Percentiles rank a stretch among this genome's conserved stretches.
Conservation (phyloP, 35 echinoderm and acorn worm genomes). For the Acanthaster planci region DNA sequence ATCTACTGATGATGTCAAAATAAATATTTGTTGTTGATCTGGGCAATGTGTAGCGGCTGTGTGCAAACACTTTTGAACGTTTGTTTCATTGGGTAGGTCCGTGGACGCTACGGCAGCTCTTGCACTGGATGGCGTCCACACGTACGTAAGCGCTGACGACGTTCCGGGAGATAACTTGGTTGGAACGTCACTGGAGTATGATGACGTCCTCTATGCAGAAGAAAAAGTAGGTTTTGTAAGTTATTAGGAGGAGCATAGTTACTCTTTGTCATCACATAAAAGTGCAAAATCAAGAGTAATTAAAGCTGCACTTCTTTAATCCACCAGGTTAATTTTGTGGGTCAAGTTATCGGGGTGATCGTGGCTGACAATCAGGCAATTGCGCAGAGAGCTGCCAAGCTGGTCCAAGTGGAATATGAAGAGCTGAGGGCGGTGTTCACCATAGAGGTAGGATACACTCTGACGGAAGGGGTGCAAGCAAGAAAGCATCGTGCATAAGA, state of each 20-base stretch:
- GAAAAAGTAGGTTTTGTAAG: conserved; percentile 47
- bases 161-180: conserved; percentile 72
- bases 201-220: conserved; percentile 79
- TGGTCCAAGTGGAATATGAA: conserved; percentile 88
- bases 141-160: conserved; percentile 56
- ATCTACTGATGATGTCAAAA: conserved; percentile 26
- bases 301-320: not conserved
- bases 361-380: conserved; percentile 65
- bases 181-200: conserved; percentile 20
- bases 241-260: not conserved
- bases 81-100: conserved; percentile 39
- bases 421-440: conserved; percentile 66
- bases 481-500: no score
- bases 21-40: not conserved
- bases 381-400: conserved; percentile 78
- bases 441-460: conserved; percentile 59
- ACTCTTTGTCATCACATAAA: not conserved
- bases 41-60: conserved; percentile 34
- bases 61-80: not conserved
- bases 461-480: no score
- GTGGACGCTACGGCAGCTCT: conserved; percentile 67
- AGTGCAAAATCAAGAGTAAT: not conserved
- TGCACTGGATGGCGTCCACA: conserved; percentile 61
- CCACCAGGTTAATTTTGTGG: conserved; percentile 67
- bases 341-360: conserved; percentile 66